These are phyloP conservation scores for Callorhinus ursinus DNA, from an alignment of 2,113 vertebrate genomes.

Conservation along the genomic window DNA sequence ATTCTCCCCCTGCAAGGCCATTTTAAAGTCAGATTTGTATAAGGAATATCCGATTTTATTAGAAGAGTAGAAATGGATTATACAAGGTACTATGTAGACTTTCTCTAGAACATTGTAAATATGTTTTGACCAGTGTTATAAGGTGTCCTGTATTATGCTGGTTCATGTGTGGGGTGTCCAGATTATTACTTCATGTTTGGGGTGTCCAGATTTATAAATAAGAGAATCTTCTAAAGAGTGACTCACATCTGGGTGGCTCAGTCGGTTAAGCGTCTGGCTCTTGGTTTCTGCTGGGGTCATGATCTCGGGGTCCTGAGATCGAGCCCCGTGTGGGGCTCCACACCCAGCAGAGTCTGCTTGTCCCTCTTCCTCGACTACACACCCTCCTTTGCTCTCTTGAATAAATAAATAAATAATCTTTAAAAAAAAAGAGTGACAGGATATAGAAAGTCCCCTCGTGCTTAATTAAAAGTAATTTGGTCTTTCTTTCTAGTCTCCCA, in stretches of 20 bases:
- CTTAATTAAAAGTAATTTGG: not conserved
- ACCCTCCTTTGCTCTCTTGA: not conserved
- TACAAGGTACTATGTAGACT: not conserved
- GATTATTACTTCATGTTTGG: not conserved
- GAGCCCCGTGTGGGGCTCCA: not conserved
- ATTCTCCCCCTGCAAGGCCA: not conserved
- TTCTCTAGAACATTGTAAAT: not conserved
- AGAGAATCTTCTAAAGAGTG: not conserved
- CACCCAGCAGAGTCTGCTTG: not conserved
- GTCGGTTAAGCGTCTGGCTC: not conserved
- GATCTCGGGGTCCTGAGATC: not conserved
- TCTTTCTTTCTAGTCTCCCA: not conserved
- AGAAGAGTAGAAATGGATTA: not conserved
- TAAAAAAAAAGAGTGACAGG: not conserved
- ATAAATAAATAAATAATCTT: not conserved
- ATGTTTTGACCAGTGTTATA: not conserved
- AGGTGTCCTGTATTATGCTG: not conserved
- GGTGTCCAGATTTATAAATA: not conserved
- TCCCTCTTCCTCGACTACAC: not conserved
- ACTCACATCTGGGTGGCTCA: not conserved
- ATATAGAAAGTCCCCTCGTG: not conserved
- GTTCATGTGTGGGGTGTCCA: not conserved
- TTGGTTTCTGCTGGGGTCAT: not conserved
- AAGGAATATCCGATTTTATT: not conserved
- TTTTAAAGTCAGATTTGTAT: conserved; percentile 29